phyloP scores from a whole-genome alignment of 1,140 invertebrate species.

The Macrobrachium rosenbergii region DNA sequence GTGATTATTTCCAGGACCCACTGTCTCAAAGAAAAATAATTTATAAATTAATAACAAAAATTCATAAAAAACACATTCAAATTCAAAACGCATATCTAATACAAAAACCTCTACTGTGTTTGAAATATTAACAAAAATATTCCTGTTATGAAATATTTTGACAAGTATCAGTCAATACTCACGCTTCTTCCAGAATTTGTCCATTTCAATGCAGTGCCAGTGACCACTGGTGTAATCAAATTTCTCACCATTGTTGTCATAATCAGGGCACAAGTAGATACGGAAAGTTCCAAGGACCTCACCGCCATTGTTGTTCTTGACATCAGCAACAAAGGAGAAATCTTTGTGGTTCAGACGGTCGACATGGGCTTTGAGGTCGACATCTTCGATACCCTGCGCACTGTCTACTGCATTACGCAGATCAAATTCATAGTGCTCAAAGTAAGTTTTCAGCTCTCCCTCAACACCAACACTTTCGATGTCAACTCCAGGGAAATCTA shows the following conservation, averaged over 20 bases:
- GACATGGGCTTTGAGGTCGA: too few species aligned
- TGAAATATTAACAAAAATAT: too few species aligned
- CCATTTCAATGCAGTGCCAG: conserved; percentile 77
- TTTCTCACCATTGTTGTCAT: conserved; percentile 71
- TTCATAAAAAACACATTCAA: too few species aligned
- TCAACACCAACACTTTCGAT: conserved; percentile 77
- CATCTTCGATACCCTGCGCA: not conserved
- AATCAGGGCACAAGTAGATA: conserved; percentile 80
- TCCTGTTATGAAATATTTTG: too few species aligned
- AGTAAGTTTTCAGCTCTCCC: conserved; percentile 78
- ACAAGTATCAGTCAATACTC: too few species aligned
- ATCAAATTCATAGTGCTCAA: conserved; percentile 79
- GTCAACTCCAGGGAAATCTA: conserved; percentile 76
- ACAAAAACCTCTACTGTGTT: too few species aligned
- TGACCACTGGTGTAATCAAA: conserved; percentile 75
- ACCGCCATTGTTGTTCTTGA: not conserved
- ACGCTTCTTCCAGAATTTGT: conserved; percentile 73
- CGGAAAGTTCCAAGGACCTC: conserved; percentile 74
- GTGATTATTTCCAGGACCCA: too few species aligned
- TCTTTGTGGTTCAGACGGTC: not conserved
- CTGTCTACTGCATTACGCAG: conserved; percentile 76
- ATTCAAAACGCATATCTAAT: too few species aligned
- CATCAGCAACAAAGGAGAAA: not conserved
- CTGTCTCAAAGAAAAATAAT: too few species aligned
- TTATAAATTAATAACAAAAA: too few species aligned